Evolutionary conservation across 2,888 invertebrate species (phyloP).

Genomic region (Epinotia brunnichana): DNA sequence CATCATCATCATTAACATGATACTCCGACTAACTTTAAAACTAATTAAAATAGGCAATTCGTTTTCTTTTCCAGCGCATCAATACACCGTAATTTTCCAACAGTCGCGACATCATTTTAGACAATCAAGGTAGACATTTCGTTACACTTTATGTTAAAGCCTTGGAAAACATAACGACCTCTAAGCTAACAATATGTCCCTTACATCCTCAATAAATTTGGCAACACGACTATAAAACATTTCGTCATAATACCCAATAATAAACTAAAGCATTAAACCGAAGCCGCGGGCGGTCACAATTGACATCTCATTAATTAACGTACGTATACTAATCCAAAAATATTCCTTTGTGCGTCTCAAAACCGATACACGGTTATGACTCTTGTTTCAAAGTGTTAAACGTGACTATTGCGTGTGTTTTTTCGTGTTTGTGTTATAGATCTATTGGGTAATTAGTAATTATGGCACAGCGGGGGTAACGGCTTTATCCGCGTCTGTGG

Average conservation of each 20-base stretch:
- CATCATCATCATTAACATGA: too few species aligned
- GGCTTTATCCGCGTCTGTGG: constrained; percentile 34
- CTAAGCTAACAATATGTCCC: not conserved
- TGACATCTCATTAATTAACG: constrained; percentile 35
- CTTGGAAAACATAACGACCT: too few species aligned
- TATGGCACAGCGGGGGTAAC: constrained; percentile 39
- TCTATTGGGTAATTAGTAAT: constrained; percentile 27
- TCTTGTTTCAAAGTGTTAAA: not conserved
- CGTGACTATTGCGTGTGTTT: constrained; percentile 1
- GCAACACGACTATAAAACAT: constrained; percentile 12
- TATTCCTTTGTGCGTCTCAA: not conserved
- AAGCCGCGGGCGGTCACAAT: constrained; percentile 32
- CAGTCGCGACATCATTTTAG: too few species aligned
- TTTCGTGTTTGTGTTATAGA: not conserved
- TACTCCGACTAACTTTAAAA: too few species aligned
- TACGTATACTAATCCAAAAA: constrained; percentile 14
- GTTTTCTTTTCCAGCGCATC: too few species aligned
- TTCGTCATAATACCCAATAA: constrained; percentile 18
- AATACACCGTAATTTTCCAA: too few species aligned
- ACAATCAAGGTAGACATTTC: too few species aligned
- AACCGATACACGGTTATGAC: not conserved
- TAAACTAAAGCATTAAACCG: constrained; percentile 28
- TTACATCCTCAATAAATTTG: constrained; percentile 20
- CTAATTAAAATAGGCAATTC: too few species aligned
- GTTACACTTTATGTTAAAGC: too few species aligned